Conservation (phyloP, 2,113 vertebrate genomes). For the Ailuropoda melanoleuca region DNA sequence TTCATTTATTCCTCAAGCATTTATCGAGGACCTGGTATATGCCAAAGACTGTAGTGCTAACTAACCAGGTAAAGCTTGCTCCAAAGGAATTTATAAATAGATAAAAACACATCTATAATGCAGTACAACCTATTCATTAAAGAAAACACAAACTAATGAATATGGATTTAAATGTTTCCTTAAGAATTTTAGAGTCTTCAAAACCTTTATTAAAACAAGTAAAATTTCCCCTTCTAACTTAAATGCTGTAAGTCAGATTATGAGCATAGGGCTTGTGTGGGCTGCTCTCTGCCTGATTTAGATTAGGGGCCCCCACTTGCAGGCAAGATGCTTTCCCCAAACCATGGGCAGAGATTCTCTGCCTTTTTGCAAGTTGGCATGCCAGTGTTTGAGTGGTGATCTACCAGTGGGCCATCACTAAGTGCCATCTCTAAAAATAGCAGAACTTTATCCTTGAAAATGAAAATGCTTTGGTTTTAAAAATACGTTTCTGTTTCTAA, state of each 20-base stretch:
- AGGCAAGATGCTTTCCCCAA: background rate
- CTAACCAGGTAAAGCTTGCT: background rate
- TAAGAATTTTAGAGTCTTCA: background rate
- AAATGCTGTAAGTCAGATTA: background rate
- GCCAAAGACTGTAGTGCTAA: background rate
- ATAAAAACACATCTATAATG: background rate
- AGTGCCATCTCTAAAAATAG: constrained; percentile 48
- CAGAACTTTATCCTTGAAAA: constrained; percentile 43
- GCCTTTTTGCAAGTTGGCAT: background rate
- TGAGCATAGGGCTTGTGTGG: background rate
- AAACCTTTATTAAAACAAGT: background rate
- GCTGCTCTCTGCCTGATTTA: background rate
- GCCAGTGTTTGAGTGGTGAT: background rate
- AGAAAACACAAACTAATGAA: background rate
- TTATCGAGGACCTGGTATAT: background rate
- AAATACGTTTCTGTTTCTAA: constrained; percentile 58
- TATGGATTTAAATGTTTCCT: background rate
- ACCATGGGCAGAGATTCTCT: background rate
- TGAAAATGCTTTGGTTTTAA: constrained; percentile 50
- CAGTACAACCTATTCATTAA: background rate
- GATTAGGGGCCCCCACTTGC: no score
- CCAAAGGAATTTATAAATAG: background rate
- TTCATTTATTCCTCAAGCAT: background rate
- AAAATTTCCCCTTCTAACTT: background rate
- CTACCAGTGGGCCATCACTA: background rate